Evolutionary conservation across 1,140 invertebrate species (phyloP), one percentile per base, ranked within the genome.

Genomic region (Sipha flava): DNA sequence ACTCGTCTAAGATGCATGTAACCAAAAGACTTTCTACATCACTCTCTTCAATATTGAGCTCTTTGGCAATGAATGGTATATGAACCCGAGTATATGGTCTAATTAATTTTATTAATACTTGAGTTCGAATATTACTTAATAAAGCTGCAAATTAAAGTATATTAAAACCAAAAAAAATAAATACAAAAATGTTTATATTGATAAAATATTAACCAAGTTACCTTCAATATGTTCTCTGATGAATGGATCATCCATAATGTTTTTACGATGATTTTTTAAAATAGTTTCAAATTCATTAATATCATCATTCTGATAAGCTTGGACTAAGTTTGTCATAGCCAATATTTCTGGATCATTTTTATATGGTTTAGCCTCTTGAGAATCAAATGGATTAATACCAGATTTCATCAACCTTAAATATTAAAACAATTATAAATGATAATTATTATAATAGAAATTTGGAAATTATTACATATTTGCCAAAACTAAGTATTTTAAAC

Each of bases 311-410:
- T 99, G 97, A 87, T 99, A 99, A 23, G 97, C 95, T 85, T 94
- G 94, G 18, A 99, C 97, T 83, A 99, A 88, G 87, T 99, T 98
- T 9, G 98, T 99, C 97, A 99, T 99, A 1, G 98, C 98, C 79
- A 99, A 87, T 84, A 99, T 99, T 88, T 99, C 98, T 6, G 97
- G 95, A 88, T 99, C 97, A 86, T 99, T 99, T 87, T 98, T 98
- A 84, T 99, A 99, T 0, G 98, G 97, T 85, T 99, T 99, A 0
- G 98, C 98, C 89, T 99, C 98, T 90, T 99, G 98, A 1, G 96
- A 98, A 87, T 99, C 98, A 87, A 99, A 99, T 6, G 98, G 98
- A 88, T 99, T 99, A 79, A 99, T 99, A 26, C 95, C 97, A n/a
- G 97, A 98, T 86, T 98, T 98, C 96, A 98, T 98, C 79, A 98